These are phyloP conservation scores for Triplophysa tibetana DNA, from an alignment of 2,113 vertebrate species.

Conservation along the genomic window DNA sequence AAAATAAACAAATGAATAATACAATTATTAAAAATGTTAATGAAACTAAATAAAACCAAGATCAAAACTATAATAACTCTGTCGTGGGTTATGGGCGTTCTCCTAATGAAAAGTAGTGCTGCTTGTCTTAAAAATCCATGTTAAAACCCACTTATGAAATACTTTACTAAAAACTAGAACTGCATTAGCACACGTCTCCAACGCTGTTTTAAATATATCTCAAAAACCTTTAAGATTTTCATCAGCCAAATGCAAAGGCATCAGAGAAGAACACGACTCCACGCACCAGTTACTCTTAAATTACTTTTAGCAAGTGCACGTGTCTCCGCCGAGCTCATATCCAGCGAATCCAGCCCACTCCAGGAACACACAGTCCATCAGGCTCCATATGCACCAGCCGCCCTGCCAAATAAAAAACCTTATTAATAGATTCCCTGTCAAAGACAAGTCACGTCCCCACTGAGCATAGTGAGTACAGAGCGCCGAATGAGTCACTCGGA, in stretches of 20 bases:
- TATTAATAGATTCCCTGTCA: conserved; percentile 50
- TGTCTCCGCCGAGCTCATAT: conserved; percentile 17
- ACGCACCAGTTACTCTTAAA: conserved; percentile 28
- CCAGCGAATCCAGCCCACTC: conserved; percentile 25
- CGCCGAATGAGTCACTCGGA: conserved; percentile 38
- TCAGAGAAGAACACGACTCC: neutral
- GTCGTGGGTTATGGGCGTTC: no score
- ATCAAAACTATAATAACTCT: no score
- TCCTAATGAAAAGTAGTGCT: neutral
- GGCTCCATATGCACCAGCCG: conserved; percentile 50
- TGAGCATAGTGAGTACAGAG: conserved; percentile 1
- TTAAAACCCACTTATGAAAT: neutral
- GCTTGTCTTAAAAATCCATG: neutral
- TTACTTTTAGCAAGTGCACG: conserved; percentile 21
- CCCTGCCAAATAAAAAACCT: conserved; percentile 31
- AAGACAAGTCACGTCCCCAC: conserved; percentile 31
- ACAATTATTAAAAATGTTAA: no score
- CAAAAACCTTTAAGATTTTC: neutral
- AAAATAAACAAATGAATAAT: no score
- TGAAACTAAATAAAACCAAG: no score
- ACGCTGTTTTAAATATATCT: neutral
- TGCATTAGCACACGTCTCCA: neutral
- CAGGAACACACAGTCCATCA: conserved; percentile 34
- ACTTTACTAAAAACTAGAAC: no score
- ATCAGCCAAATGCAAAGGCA: neutral